Evolutionary conservation across 2,113 vertebrate genomes (phyloP).

Genomic region (Callopanchax toddi): DNA sequence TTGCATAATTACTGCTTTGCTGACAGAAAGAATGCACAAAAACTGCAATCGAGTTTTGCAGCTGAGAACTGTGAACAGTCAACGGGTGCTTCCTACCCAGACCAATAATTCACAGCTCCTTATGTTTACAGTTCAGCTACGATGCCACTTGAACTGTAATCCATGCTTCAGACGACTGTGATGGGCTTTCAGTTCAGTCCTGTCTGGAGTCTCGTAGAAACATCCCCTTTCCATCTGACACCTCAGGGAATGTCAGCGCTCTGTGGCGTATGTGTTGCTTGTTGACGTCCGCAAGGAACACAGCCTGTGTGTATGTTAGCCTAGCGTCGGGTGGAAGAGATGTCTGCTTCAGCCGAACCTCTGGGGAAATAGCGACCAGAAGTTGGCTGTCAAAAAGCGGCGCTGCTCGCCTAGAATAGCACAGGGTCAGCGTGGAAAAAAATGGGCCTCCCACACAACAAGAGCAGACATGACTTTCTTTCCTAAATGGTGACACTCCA

Average conservation of each 20-base stretch:
- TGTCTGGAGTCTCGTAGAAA: conserved; percentile 37
- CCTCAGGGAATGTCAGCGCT: conserved; percentile 50
- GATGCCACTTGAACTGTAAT: conserved; percentile 17
- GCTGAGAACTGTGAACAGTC: conserved; percentile 7
- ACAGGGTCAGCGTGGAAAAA: conserved; percentile 59
- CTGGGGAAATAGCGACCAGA: conserved; percentile 66
- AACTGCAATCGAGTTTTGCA: conserved; percentile 27
- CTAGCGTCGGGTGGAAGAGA: conserved; percentile 50
- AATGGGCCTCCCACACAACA: conserved; percentile 54
- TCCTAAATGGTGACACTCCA: conserved; percentile 48
- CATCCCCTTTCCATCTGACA: conserved; percentile 50
- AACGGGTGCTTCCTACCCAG: conserved; percentile 1
- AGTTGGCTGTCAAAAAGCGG: conserved; percentile 67
- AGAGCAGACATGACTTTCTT: conserved; percentile 44
- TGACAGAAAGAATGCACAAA: conserved; percentile 24
- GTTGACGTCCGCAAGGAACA: conserved; percentile 48
- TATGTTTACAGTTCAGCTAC: conserved; percentile 14
- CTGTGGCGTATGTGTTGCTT: conserved; percentile 41
- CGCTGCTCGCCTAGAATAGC: conserved; percentile 62
- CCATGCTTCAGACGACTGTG: conserved; percentile 24
- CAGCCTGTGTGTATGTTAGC: conserved; percentile 49
- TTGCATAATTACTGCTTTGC: conserved; percentile 41
- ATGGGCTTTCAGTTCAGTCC: conserved; percentile 34
- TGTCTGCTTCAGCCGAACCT: conserved; percentile 55
- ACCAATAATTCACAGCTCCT: conserved; percentile 18